Evolutionary conservation across 2,888 invertebrate species (phyloP).

Genomic region (Steinernema scapterisci): DNA sequence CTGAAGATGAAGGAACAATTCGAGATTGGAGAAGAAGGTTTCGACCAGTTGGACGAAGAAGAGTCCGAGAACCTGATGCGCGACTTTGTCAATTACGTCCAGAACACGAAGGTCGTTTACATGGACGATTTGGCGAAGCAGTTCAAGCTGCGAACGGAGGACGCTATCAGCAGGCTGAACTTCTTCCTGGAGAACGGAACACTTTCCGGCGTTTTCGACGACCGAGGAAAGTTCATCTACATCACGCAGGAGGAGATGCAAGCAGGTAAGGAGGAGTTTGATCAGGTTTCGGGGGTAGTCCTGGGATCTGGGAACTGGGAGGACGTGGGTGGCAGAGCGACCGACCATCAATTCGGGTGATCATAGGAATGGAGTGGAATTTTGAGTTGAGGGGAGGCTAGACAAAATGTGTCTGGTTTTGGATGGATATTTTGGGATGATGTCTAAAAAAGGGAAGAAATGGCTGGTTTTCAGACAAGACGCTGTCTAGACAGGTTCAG

Average conservation of each 20-base stretch:
- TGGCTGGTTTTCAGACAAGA: too few relatives aligned
- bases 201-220: conserved; percentile 94
- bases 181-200: conserved; percentile 81
- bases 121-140: conserved; percentile 66
- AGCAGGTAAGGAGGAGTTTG: conserved; percentile 69
- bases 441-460: too few relatives aligned
- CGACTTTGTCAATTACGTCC: conserved; percentile 62
- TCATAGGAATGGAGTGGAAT: too few relatives aligned
- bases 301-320: too few relatives aligned
- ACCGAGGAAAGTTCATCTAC: conserved; percentile 97
- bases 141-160: conserved; percentile 65
- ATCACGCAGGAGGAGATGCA: conserved; percentile 87
- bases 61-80: conserved; percentile 60
- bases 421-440: too few relatives aligned
- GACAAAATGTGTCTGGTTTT: too few relatives aligned
- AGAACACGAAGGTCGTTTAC: conserved; percentile 64
- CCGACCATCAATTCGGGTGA: too few relatives aligned
- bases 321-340: too few relatives aligned
- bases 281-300: background rate
- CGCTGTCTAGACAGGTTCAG: too few relatives aligned
- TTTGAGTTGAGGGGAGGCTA: too few relatives aligned
- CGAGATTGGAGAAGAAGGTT: conserved; percentile 64
- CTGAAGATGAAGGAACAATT: conserved; percentile 64
- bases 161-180: conserved; percentile 76
- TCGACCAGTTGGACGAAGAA: conserved; percentile 60